Evolutionary conservation across 2,888 invertebrate genomes (phyloP).

Genomic region (Acleris emargana): DNA sequence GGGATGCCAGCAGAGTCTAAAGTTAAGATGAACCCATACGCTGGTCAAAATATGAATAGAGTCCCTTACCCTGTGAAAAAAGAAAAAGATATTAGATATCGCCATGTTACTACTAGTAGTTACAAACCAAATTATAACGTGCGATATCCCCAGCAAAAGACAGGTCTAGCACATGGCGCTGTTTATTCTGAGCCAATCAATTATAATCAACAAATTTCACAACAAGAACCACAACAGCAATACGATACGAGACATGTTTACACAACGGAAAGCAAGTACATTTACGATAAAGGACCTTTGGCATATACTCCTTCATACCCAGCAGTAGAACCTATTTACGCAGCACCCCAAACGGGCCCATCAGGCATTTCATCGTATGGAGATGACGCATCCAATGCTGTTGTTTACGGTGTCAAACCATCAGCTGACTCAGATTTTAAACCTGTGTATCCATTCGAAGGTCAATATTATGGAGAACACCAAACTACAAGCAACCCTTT

Average conservation of each 20-base stretch:
- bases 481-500: constrained; percentile 65
- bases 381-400: constrained; percentile 65
- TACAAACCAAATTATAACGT: constrained; percentile 72
- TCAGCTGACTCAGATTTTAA: constrained; percentile 73
- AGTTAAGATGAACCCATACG: constrained; percentile 75
- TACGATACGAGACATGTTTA: constrained; percentile 75
- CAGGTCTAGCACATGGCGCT: constrained; percentile 76
- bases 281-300: constrained; percentile 61
- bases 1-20: constrained; percentile 85
- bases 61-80: constrained; percentile 72
- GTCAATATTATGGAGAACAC: constrained; percentile 67
- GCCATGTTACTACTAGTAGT: constrained; percentile 66
- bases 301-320: constrained; percentile 63
- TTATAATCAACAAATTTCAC: constrained; percentile 55
- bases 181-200: constrained; percentile 71
- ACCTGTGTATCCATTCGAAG: constrained; percentile 76
- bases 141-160: constrained; percentile 77
- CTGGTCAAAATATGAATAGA: constrained; percentile 70
- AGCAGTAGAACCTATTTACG: constrained; percentile 74
- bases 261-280: constrained; percentile 68
- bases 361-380: constrained; percentile 65
- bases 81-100: constrained; percentile 75
- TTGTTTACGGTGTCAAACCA: constrained; percentile 76
- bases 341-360: constrained; percentile 70
- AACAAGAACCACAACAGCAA: constrained; percentile 44